These are phyloP conservation scores for Caenorhabditis virilis DNA, from an alignment of 2,888 invertebrate species.

Conservation along the genomic window DNA sequence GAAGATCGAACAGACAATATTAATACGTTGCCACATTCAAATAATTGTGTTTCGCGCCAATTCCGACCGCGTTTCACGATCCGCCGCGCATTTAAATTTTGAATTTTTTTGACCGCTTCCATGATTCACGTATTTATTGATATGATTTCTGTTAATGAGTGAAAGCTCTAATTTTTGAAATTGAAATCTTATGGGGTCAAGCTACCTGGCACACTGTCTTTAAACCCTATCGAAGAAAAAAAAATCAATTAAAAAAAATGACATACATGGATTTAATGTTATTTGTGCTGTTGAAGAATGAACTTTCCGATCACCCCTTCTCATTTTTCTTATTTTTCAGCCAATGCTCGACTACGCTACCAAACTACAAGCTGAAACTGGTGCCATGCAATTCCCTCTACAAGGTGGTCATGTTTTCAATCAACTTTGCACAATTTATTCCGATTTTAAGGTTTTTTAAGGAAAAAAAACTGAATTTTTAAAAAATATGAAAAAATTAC, in stretches of 20 bases:
- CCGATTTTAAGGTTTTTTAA: conserved; percentile 58
- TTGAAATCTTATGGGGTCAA: too few species aligned
- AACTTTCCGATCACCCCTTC: neutral
- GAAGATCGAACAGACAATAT: too few species aligned
- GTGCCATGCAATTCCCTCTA: conserved; percentile 57
- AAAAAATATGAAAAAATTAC: neutral
- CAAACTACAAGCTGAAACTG: conserved; percentile 59
- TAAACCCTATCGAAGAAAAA: neutral
- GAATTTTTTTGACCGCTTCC: too few species aligned
- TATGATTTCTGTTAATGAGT: too few species aligned
- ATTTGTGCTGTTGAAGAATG: neutral
- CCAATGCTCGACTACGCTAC: conserved; percentile 64
- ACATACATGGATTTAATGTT: neutral
- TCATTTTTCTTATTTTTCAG: conserved; percentile 33
- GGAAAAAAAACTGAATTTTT: neutral
- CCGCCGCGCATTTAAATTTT: too few species aligned
- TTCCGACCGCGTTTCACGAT: too few species aligned
- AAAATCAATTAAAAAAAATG: neutral
- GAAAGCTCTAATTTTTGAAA: too few species aligned
- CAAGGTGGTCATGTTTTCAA: conserved; percentile 64
- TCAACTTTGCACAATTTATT: conserved; percentile 59
- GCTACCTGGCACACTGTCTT: too few species aligned
- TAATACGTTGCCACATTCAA: too few species aligned
- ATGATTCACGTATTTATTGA: too few species aligned
- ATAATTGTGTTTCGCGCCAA: too few species aligned